These are phyloP conservation scores for Argya squamiceps DNA, from an alignment of 2,797 vertebrate species.

Conservation along the genomic window DNA sequence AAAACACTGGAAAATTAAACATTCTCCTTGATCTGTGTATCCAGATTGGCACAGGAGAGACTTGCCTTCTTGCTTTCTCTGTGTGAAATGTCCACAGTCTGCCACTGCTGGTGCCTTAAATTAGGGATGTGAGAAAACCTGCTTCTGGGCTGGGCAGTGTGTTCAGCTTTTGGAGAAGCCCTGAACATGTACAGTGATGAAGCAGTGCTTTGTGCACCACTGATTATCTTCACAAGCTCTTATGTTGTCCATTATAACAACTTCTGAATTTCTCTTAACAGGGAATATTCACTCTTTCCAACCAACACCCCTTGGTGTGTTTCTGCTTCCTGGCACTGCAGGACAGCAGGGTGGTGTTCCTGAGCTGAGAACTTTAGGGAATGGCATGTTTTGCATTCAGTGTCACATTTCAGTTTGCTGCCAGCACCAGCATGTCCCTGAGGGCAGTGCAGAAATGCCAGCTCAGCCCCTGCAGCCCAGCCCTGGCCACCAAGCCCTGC, in stretches of 20 bases:
- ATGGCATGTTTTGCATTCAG: neutral
- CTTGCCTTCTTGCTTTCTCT: neutral
- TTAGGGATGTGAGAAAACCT: neutral
- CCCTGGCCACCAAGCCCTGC: neutral
- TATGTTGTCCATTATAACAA: neutral
- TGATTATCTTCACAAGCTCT: neutral
- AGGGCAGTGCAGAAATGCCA: neutral
- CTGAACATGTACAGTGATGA: neutral
- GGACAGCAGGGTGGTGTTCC: neutral
- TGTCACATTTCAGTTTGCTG: constrained; percentile 47
- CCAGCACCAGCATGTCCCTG: neutral
- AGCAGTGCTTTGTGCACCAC: neutral
- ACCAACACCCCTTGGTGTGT: neutral
- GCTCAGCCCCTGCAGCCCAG: neutral
- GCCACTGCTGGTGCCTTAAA: neutral
- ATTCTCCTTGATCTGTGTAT: neutral
- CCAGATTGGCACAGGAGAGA: neutral
- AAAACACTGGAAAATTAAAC: neutral
- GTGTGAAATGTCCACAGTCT: neutral
- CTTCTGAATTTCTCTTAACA: neutral
- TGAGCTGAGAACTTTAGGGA: constrained; percentile 35
- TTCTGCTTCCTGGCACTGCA: neutral
- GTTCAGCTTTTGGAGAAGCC: neutral
- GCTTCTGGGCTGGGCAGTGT: neutral
- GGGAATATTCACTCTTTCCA: neutral